phyloP scores from a whole-genome alignment of 2,888 invertebrate species.

The Drosophila subsilvestris region DNA sequence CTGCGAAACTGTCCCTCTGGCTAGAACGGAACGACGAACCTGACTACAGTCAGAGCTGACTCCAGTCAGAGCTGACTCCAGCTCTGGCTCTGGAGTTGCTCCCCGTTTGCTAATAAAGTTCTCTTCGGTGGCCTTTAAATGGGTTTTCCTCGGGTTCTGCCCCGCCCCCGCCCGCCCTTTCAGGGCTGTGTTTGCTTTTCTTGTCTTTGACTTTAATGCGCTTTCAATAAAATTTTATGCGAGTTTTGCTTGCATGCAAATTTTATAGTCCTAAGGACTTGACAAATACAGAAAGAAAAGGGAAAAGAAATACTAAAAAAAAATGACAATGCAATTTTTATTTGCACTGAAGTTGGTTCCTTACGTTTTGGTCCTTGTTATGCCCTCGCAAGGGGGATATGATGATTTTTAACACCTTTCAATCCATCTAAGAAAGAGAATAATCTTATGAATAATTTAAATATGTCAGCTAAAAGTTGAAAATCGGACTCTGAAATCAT shows the following conservation, averaged over 20 bases:
- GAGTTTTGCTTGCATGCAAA: conserved; percentile 78
- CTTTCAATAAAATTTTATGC: conserved; percentile 77
- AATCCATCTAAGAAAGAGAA: background rate
- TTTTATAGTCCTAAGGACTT: conserved; percentile 53
- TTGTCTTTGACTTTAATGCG: conserved; percentile 78
- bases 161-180: background rate
- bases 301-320: conserved; percentile 37
- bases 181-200: conserved; percentile 48
- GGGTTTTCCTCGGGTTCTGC: conserved; percentile 22
- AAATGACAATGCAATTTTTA: conserved; percentile 56
- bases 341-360: conserved; percentile 24
- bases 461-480: too few species aligned
- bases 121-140: conserved; percentile 50
- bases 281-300: conserved; percentile 30
- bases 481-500: too few species aligned
- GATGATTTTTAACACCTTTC: background rate
- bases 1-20: conserved; percentile 44
- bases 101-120: conserved; percentile 77
- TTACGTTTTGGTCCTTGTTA: conserved; percentile 20
- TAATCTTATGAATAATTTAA: too few species aligned
- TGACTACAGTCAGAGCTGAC: background rate
- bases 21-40: background rate
- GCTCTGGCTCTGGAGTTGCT: conserved; percentile 22
- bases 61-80: conserved; percentile 5
- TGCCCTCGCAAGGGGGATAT: background rate